Base-by-base conservation (phyloP, 2,113 vertebrate genomes). In the Otis tarda region DNA sequence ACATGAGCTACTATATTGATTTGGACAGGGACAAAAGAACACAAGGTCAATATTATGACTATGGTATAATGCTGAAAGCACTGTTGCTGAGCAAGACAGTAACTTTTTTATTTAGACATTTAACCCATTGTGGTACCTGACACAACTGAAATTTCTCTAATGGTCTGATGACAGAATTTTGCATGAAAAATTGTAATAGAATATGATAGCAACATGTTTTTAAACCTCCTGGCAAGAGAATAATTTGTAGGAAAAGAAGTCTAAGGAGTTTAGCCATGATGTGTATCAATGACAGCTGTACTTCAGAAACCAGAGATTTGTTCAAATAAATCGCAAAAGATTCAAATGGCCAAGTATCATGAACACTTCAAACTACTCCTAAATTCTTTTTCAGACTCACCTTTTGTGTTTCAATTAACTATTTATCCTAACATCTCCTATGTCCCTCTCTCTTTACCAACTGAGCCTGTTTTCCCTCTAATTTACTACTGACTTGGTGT, bases 11-110 rank as follows among this genome's bases (percentile, higher is more conserved):
- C 64, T 84, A 31, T 95, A 95, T 97, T 74, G 94, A 97, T 97
- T 97, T 95, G 76, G 89, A 92, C 60, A 76, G 90, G 79, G 86
- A 95, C 89, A 80, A 97, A 94, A 94, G 59, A 35, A 83, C 67
- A 87, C 50, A 77, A 89, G 70, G 90, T 97, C 92, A 94, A 83
- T 95, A 93, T 70, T 53, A 91, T 65, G 71, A 91, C 65, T 77
- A 75, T 57, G 24, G 41, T 57, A 65, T 67, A 92, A 84, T 27
- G 63, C 43, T 77, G 73, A 91, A 97, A 82, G 69, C 63, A 68
- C 16, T 56, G 25, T 95, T 94, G 93, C 64, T 83, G 64, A 41
- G 50, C 37, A 84, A 87, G 89, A 70, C 43, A 61, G 20, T 80
- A 90, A 28, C 7, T 30, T 67, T 63, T 77, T 60, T 70, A 10